Conservation (phyloP, 2,797 vertebrate species). For the Acanthis flammea region DNA sequence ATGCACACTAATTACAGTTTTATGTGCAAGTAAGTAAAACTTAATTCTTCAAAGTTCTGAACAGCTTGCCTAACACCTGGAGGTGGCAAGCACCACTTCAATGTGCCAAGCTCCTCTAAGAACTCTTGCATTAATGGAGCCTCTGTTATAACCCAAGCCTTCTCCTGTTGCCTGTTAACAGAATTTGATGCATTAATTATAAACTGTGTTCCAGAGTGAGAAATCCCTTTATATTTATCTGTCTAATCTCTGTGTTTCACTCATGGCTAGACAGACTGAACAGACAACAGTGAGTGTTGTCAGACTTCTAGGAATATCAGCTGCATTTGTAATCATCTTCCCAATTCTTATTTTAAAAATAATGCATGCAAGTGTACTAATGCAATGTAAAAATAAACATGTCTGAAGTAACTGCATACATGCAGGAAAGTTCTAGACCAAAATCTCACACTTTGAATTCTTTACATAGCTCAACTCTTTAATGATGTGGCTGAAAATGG, state of each 20-base stretch:
- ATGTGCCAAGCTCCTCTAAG: not conserved
- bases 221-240: not conserved
- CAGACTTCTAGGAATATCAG: not conserved
- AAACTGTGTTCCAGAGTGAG: not conserved
- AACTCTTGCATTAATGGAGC: accelerated
- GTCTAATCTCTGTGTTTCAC: not conserved
- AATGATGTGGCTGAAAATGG: not conserved
- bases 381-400: not conserved
- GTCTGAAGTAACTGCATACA: not conserved
- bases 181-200: not conserved
- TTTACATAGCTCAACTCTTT: not conserved
- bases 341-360: not conserved
- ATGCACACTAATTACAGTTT: not conserved
- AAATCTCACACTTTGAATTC: not conserved
- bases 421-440: not conserved
- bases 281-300: not conserved
- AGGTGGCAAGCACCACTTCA: not conserved
- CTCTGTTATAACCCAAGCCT: not conserved
- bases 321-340: not conserved
- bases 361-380: not conserved
- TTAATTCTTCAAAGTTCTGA: not conserved
- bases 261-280: not conserved
- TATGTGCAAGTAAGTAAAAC: not conserved
- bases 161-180: not conserved
- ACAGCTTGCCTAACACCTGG: not conserved